phyloP scores from a whole-genome alignment of 1,140 invertebrate genomes.

The Papilio aristodemus region DNA sequence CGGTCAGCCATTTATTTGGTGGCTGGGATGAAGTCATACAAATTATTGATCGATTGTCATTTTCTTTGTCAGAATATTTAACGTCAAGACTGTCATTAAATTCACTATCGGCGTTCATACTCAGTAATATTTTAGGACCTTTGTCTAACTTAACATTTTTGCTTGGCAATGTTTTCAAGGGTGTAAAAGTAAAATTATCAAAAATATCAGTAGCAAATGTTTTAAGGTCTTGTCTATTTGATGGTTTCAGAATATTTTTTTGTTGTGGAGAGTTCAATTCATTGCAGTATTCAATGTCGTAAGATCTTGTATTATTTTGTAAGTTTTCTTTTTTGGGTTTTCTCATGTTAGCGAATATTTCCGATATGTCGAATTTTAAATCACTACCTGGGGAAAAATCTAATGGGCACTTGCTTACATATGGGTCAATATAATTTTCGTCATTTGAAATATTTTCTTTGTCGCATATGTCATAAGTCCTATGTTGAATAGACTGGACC shows the following conservation, averaged over 20 bases:
- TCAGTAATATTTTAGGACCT: conserved; percentile 65
- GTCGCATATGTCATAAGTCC: conserved; percentile 46
- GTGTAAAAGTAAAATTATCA: conserved; percentile 71
- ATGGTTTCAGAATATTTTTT: conserved; percentile 64
- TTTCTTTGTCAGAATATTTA: conserved; percentile 62
- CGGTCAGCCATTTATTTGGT: conserved; percentile 57
- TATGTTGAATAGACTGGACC: conserved; percentile 55
- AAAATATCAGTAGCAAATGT: conserved; percentile 56
- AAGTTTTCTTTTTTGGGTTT: conserved; percentile 47
- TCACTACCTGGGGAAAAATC: conserved; percentile 58
- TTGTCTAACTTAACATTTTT: conserved; percentile 63
- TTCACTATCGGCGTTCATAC: conserved; percentile 65
- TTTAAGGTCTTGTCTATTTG: conserved; percentile 57
- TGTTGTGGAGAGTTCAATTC: conserved; percentile 38
- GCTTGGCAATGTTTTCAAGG: conserved; percentile 52
- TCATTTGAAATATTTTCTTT: conserved; percentile 55
- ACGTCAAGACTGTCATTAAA: conserved; percentile 65
- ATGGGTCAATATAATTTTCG: conserved; percentile 48
- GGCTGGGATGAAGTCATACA: conserved; percentile 57
- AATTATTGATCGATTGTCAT: conserved; percentile 65
- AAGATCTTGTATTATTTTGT: conserved; percentile 62
- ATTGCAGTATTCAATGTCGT: conserved; percentile 37
- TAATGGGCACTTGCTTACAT: conserved; percentile 63
- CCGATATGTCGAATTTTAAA: conserved; percentile 65
- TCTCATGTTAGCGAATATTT: conserved; percentile 64